Percentiles rank a stretch among this genome's conserved stretches.
phyloP scores from a whole-genome alignment of 2,113 vertebrate genomes.

The Castor canadensis region DNA sequence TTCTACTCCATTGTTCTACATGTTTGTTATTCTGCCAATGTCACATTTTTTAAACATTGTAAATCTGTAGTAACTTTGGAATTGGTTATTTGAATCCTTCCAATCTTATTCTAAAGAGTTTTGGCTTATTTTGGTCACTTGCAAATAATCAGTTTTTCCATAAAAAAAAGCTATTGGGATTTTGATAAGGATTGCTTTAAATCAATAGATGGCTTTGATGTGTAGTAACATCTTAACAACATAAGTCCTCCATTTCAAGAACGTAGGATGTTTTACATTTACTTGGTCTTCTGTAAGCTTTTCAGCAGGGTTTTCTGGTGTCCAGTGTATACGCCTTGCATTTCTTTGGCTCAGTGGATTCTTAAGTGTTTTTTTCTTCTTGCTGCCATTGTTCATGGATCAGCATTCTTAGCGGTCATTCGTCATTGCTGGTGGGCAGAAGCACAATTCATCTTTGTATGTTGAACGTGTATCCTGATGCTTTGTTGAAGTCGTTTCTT shows the following conservation, averaged over 20 bases:
- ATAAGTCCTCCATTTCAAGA: not conserved
- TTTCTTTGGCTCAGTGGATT: too few species aligned
- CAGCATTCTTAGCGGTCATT: too few species aligned
- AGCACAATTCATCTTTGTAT: not conserved
- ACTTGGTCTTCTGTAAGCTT: too few species aligned
- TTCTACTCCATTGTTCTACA: not conserved
- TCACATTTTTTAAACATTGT: not conserved
- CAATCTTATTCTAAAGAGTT: not conserved
- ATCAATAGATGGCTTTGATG: not conserved
- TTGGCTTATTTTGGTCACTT: not conserved
- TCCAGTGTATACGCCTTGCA: not conserved
- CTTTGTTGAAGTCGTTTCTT: not conserved
- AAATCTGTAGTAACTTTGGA: not conserved
- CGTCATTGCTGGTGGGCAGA: not conserved
- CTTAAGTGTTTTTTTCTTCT: too few species aligned
- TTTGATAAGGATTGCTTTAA: not conserved
- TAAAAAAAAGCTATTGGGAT: not conserved
- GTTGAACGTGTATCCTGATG: not conserved
- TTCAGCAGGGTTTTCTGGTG: not conserved
- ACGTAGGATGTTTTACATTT: not conserved
- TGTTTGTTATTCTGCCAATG: not conserved
- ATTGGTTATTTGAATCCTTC: not conserved
- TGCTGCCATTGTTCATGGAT: too few species aligned
- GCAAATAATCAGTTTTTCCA: not conserved
- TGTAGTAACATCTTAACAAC: too few species aligned